Base-by-base conservation (phyloP, 2,888 invertebrate species). In the Atrina japonica region DNA sequence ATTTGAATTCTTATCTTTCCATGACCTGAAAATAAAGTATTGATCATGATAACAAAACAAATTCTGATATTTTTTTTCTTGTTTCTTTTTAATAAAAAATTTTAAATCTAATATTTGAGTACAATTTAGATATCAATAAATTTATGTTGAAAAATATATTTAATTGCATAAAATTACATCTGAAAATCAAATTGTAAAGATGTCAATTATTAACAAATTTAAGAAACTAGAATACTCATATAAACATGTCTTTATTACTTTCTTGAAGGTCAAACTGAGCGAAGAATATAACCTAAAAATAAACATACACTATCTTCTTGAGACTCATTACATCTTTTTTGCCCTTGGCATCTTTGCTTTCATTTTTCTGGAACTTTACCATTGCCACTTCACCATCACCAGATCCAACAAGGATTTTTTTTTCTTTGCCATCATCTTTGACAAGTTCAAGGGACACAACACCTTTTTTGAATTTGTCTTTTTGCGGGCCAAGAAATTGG, bases 341-440 rank as follows among this genome's bases (percentile, higher is more conserved):
- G 27, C 56, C 47, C 49, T 50, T 58, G 18, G 27, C n/a, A 52
- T 63, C 63, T 56, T 65, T 52, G 18, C 47, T 47, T 18, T 55
- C 29, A 47, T 70, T 70, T n/a, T 65, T 70, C 35, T 41, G 63
- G 61, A 69, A 68, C 30, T 59, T 21, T 18, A 66, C 71, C 21
- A 69, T 66, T 16, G 77, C 78, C 21, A 97, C 90, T 0, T 93
- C 94, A 0, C 97, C 97, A 90, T 96, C 95, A 0, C 97, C 97
- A 3, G 95, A 94, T 0, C 97, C 97, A 69, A 97, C 93, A 2
- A 97, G 90, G 40, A 91, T 71, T 53, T 90, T 85, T n/a, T n/a
- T n/a, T n/a, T n/a, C n/a, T n/a, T n/a, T n/a, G n/a, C n/a, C n/a
- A 25, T 83, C 85, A 65, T 81, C 86, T 56, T 85, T 84, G 16